phyloP scores from a whole-genome alignment of 2,888 invertebrate genomes.

The Pomacea canaliculata region DNA sequence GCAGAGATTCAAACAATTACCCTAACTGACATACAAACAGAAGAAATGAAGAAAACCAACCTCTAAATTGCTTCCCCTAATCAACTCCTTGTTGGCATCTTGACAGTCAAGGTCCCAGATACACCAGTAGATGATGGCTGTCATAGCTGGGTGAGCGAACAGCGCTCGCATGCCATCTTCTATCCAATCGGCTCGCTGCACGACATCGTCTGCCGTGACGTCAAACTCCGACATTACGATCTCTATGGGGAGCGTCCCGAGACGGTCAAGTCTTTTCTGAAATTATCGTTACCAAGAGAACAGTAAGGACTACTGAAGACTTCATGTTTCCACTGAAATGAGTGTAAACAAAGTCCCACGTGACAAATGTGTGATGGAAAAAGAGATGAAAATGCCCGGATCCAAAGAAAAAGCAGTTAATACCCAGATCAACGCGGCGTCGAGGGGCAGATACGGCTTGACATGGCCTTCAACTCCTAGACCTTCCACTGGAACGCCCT shows the following conservation, averaged over 20 bases:
- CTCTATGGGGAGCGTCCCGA: constrained; percentile 8
- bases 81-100: constrained; percentile 6
- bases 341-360: too few relatives aligned
- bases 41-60: too few relatives aligned
- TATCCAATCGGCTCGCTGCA: constrained; percentile 23
- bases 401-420: neutral
- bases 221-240: constrained; percentile 23
- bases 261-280: constrained; percentile 18
- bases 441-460: neutral
- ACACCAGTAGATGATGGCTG: constrained; percentile 38
- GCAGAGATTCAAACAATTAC: too few relatives aligned
- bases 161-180: constrained; percentile 34
- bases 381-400: too few relatives aligned
- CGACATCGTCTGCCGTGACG: constrained; percentile 2
- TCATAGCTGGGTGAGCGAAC: constrained; percentile 36
- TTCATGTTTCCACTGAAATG: too few relatives aligned
- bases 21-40: too few relatives aligned
- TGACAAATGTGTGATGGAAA: too few relatives aligned
- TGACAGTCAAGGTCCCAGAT: constrained; percentile 34
- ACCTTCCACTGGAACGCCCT: neutral
- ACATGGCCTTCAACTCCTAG: neutral
- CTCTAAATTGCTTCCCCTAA: neutral
- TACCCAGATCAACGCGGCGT: neutral
- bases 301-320: too few relatives aligned
- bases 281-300: too few relatives aligned